Conservation (phyloP, 2,113 vertebrate species). For the Rhipidura dahli region DNA sequence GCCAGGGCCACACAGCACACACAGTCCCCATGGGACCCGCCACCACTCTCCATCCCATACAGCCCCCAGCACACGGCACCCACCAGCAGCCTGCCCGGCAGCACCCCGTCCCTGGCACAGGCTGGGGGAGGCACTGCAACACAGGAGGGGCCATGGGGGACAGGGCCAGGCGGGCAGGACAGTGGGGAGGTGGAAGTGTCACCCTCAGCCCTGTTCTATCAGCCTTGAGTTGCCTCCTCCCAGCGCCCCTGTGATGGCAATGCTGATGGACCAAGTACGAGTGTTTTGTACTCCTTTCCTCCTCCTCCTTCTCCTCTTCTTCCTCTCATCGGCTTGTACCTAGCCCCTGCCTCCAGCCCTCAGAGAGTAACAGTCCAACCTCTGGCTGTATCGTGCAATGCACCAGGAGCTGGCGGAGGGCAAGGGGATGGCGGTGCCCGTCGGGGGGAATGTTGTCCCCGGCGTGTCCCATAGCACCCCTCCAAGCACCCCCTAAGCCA, state of each 20-base stretch:
- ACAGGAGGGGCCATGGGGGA: not conserved
- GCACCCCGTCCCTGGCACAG: not conserved
- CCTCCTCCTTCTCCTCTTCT: slow-evolving; percentile 70
- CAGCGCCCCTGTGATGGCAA: slow-evolving; percentile 68
- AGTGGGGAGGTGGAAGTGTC: not conserved
- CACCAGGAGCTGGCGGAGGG: slow-evolving; percentile 79
- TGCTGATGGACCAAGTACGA: slow-evolving; percentile 69
- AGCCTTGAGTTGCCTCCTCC: slow-evolving; percentile 79
- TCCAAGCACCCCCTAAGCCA: not conserved
- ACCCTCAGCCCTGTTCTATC: slow-evolving; percentile 70
- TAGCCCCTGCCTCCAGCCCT: slow-evolving; percentile 77
- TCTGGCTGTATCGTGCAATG: slow-evolving; percentile 84
- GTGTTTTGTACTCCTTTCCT: slow-evolving; percentile 59
- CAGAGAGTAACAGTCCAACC: slow-evolving; percentile 86
- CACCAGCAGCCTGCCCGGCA: not conserved
- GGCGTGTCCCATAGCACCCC: not conserved
- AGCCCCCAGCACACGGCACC: not conserved
- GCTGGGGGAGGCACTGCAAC: not conserved
- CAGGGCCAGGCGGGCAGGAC: not conserved
- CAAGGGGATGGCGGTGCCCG: not conserved
- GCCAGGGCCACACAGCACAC: not conserved
- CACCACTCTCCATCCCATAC: not conserved
- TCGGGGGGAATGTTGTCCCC: not conserved
- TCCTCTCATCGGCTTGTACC: slow-evolving; percentile 90
- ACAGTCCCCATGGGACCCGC: fast-evolving